phyloP scores from a whole-genome alignment of 1,140 invertebrate species.

The Camponotus floridanus region DNA sequence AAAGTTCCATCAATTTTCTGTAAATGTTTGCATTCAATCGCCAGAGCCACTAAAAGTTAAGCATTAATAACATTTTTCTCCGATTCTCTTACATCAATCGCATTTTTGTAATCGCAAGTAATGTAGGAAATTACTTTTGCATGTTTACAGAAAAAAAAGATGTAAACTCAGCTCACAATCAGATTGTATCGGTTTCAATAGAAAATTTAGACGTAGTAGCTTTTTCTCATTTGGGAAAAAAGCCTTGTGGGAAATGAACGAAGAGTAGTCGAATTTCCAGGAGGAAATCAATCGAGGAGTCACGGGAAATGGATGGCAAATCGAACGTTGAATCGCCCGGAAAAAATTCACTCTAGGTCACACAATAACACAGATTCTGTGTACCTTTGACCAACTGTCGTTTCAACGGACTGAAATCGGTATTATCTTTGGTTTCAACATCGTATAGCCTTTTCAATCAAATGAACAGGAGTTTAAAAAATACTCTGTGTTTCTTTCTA shows the following conservation, averaged over 20 bases:
- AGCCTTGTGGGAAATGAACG: conserved; percentile 43
- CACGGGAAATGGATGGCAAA: conserved; percentile 39
- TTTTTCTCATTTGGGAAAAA: conserved; percentile 29
- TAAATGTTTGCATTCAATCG: conserved; percentile 4
- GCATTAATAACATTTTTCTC: not conserved
- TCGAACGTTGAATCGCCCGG: conserved; percentile 11
- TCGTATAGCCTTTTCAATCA: not conserved
- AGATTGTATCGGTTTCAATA: conserved; percentile 20
- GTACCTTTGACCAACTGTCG: not conserved
- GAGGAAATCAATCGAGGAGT: conserved; percentile 56
- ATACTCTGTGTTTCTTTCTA: not conserved
- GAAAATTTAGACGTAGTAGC: not conserved
- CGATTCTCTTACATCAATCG: not conserved
- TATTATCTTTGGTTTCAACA: conserved; percentile 21
- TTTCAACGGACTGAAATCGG: not conserved
- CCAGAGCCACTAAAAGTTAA: not conserved
- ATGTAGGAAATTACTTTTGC: not conserved
- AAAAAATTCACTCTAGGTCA: conserved; percentile 40
- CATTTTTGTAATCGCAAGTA: not conserved
- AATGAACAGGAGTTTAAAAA: not conserved
- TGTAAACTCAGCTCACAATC: not conserved
- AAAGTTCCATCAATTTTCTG: not conserved
- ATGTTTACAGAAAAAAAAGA: not conserved
- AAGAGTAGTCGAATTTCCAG: conserved; percentile 32
- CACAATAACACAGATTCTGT: conserved; percentile 23